Percentiles rank a stretch among this genome's conserved stretches.
These are phyloP conservation scores for Euzophera pinguis DNA, from an alignment of 2,888 invertebrate genomes.

Conservation along the genomic window DNA sequence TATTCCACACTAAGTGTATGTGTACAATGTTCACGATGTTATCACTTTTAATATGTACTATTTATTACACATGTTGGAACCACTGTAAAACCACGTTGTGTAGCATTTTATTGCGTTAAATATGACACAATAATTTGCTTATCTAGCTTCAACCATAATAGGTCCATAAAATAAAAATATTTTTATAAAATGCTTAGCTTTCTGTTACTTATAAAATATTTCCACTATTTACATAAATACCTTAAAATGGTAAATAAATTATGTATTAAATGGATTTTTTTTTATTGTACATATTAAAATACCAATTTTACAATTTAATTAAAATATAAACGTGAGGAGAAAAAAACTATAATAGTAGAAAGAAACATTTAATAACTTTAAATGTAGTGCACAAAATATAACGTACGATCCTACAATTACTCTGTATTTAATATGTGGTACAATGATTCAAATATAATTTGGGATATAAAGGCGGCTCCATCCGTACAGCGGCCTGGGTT, in stretches of 20 bases:
- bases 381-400: constrained; percentile 14
- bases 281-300: constrained; percentile 19
- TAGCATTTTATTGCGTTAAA: constrained; percentile 27
- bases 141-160: no score
- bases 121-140: constrained; percentile 51
- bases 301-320: background rate
- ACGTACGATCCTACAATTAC: constrained; percentile 9
- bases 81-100: constrained; percentile 16
- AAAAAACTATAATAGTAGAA: constrained; percentile 4
- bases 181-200: constrained; percentile 79
- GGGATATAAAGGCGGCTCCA: constrained; percentile 9
- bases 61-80: constrained; percentile 34
- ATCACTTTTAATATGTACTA: constrained; percentile 32
- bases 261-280: constrained; percentile 49
- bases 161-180: constrained; percentile 67
- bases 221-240: constrained; percentile 72
- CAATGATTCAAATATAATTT: constrained; percentile 7
- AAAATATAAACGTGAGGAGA: background rate
- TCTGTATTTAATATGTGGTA: constrained; percentile 8
- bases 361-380: constrained; percentile 14
- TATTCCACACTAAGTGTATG: constrained; percentile 6
- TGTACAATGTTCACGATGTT: constrained; percentile 20
- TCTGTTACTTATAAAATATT: constrained; percentile 68
- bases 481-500: constrained; percentile 4
- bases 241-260: constrained; percentile 69